Percentiles rank a stretch among this genome's conserved stretches.
Evolutionary conservation across 2,113 vertebrate genomes (phyloP).

Genomic region (Ptyas mucosa): DNA sequence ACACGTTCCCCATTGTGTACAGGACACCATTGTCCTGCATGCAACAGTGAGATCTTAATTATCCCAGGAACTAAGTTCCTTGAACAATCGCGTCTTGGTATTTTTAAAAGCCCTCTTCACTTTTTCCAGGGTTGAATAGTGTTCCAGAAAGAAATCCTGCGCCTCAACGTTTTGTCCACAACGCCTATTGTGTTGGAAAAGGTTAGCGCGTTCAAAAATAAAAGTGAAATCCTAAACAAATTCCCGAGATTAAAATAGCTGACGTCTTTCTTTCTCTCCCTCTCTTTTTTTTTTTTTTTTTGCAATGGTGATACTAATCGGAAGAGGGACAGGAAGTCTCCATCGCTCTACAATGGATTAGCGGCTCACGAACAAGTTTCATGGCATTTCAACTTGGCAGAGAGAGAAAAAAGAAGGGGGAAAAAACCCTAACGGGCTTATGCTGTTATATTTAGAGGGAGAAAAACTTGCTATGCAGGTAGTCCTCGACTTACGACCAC

Average conservation of each 20-base stretch:
- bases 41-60: conserved; percentile 23
- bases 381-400: accelerated
- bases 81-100: conserved; percentile 42
- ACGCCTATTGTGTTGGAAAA: conserved; percentile 65
- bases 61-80: conserved; percentile 39
- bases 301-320: conserved; percentile 41
- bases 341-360: conserved; percentile 19
- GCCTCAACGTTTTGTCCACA: neutral
- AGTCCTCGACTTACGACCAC: neutral
- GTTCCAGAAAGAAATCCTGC: neutral
- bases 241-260: conserved; percentile 56
- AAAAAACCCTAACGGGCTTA: neutral
- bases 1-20: accelerated
- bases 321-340: conserved; percentile 51
- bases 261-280: neutral
- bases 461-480: neutral
- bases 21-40: neutral
- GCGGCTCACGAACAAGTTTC: neutral
- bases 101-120: conserved; percentile 53
- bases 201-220: conserved; percentile 54
- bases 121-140: conserved; percentile 46
- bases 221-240: conserved; percentile 66
- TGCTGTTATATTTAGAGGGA: neutral
- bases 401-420: neutral
- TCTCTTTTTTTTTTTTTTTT: neutral